Evolutionary conservation across 2,797 vertebrate species (phyloP).

Genomic region (Aplochiton taeniatus): DNA sequence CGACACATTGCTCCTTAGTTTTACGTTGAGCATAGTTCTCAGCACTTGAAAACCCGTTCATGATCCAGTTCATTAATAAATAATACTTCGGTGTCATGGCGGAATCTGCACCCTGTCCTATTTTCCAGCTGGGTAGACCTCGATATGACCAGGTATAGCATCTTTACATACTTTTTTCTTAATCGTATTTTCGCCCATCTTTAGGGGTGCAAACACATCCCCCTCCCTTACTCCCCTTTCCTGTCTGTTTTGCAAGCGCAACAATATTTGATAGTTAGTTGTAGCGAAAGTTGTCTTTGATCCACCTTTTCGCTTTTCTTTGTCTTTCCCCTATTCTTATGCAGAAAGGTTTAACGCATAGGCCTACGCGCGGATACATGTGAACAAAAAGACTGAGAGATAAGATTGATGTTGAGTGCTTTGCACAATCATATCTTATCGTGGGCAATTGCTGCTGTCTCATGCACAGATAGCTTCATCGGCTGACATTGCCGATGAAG

Average conservation of each 20-base stretch:
- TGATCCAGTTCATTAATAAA: conserved; percentile 70
- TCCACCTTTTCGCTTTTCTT: conserved; percentile 9
- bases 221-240: not conserved
- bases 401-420: no score
- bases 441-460: no score
- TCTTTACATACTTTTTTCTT: not conserved
- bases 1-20: conserved; percentile 54
- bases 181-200: conserved; percentile 41
- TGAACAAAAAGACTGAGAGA: no score
- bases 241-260: not conserved
- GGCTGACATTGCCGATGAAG: no score
- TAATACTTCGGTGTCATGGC: conserved; percentile 73
- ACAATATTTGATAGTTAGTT: conserved; percentile 1
- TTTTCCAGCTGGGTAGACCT: conserved; percentile 86
- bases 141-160: conserved; percentile 87
- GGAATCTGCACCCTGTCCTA: conserved; percentile 77
- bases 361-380: no score
- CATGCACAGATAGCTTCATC: no score
- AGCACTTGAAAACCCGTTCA: conserved; percentile 58
- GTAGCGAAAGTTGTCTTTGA: conserved; percentile 50
- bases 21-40: conserved; percentile 62
- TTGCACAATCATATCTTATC: no score
- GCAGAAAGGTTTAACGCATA: conserved; percentile 26
- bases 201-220: conserved; percentile 42
- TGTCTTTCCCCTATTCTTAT: not conserved